Base-by-base conservation (phyloP, 35 echinoderm and acorn worm species). In the Heliocidaris tuberculata region DNA sequence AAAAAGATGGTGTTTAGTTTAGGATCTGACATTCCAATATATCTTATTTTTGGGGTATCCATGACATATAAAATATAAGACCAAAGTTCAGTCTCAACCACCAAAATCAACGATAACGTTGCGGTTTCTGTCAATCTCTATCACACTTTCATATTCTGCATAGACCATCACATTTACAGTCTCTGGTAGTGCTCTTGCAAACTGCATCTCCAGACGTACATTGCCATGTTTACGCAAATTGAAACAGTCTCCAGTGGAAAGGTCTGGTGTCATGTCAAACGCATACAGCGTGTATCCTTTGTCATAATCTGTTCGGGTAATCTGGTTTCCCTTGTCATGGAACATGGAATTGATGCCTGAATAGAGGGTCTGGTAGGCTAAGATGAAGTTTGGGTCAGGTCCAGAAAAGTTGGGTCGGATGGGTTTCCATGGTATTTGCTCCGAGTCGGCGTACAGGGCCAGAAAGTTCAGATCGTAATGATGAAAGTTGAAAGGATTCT, bases 191-290 rank as follows among this genome's bases (percentile, higher is more conserved):
- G 96, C 86, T 48, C 19, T 59, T n/a, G 88, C 96, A 88, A 95
- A 96, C 61, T 96, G 96, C 54, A 97, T 97, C 60, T 97, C 96
- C 31, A 97, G 86, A 7, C 96, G 90, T 19, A 97, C 30, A n/a
- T n/a, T n/a, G n/a, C n/a, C n/a, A n/a, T n/a, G n/a, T n/a, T n/a
- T n/a, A n/a, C n/a, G n/a, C n/a, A 97, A 88, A 88, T 95, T 97
- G 89, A 97, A 97, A 71, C 95, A 94, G 13, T 50, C 94, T 70
- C 96, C 94, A 27, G 47, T 86, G 5, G 94, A 90, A 13, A 96
- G 86, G 70, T 96, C 95, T 31, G 95, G 95, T 30, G 95, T 96
- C 93, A 96, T 59, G 54, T 96, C 95, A 94, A 96, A 96, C 59
- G 95, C 95, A 88, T n/a, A n/a, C n/a, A n/a, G n/a, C n/a, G n/a